Evolutionary conservation across 2,113 vertebrate genomes (phyloP), one percentile per base, ranked within the genome.

Genomic region (Hemicordylus capensis): DNA sequence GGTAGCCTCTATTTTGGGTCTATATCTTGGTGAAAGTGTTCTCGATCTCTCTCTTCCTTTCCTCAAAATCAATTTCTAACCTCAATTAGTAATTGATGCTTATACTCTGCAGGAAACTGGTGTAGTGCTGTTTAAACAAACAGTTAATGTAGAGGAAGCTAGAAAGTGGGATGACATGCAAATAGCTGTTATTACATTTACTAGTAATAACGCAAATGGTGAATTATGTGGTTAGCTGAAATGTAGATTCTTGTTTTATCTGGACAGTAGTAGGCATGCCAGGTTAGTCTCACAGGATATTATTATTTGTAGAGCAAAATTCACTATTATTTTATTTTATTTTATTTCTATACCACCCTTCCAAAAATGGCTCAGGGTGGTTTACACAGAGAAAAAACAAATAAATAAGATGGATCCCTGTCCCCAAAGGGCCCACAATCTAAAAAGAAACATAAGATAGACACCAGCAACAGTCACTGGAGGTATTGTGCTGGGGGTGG

Each of bases 1-100:
- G 9, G 73, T 17, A 75, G 31, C 72, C 26, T 89, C 67, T 84
- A 69, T 28, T 46, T 42, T 0, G 12, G 72, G 67, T 89, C 88
- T 87, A 1, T 83, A 70, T 90, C 73, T 79, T 75, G 87, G 26
- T 83, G 66, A 66, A 59, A 84, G 64, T 76, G 10, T 76, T 66
- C 63, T 26, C 58, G 84, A 10, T 66, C 66, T 20, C 51, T 58
- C 11, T 28, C 75, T 70, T 9, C 46, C 66, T 79, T 67, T 87
- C 20, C 22, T 58, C 34, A 64, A 75, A 79, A 77, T 31, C 51
- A 88, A 54, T 85, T 78, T 85, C 67, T 75, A 73, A 15, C 56
- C 69, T 59, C 19, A 75, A 37, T 80, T 84, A 87, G 24, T 3
- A 54, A 78, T 19, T 9, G 31, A 89, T 84, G 34, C 11, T 86